A percentile compares a stretch with the other conserved stretches of the same genome.
Evolutionary conservation across 2,113 vertebrate species (phyloP).

Genomic region (Spea bombifrons): DNA sequence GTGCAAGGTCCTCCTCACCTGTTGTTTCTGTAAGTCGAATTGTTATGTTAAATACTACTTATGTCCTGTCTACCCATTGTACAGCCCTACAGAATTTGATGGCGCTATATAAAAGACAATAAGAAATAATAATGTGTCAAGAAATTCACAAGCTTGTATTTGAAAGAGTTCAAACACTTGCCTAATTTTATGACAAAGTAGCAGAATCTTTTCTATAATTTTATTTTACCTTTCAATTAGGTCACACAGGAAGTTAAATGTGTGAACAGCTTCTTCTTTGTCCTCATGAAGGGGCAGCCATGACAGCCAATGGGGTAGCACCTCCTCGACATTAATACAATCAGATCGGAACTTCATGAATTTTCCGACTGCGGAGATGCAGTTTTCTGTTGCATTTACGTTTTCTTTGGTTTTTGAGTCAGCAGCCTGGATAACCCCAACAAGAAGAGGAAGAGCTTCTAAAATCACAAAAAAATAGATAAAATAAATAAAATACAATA

Average conservation of each 20-base stretch:
- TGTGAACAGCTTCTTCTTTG: constrained; percentile 96
- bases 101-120: no score
- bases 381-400: constrained; percentile 96
- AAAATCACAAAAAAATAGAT: constrained; percentile 22
- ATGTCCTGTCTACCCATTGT: no score
- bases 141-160: background rate
- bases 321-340: constrained; percentile 86
- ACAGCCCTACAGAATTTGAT: no score
- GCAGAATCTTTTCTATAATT: background rate
- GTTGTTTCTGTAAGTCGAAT: no score
- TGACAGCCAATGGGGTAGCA: constrained; percentile 94
- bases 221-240: constrained; percentile 87
- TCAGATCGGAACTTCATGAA: constrained; percentile 93
- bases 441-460: constrained; percentile 92
- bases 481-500: background rate
- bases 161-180: background rate
- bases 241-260: constrained; percentile 92
- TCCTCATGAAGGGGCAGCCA: constrained; percentile 97
- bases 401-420: constrained; percentile 94
- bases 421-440: constrained; percentile 87
- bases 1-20: no score
- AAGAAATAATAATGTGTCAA: background rate
- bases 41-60: no score
- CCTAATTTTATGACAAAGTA: background rate
- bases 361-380: constrained; percentile 96